Conservation (phyloP, 1,140 invertebrate species). For the Psilanteris sp. region DNA sequence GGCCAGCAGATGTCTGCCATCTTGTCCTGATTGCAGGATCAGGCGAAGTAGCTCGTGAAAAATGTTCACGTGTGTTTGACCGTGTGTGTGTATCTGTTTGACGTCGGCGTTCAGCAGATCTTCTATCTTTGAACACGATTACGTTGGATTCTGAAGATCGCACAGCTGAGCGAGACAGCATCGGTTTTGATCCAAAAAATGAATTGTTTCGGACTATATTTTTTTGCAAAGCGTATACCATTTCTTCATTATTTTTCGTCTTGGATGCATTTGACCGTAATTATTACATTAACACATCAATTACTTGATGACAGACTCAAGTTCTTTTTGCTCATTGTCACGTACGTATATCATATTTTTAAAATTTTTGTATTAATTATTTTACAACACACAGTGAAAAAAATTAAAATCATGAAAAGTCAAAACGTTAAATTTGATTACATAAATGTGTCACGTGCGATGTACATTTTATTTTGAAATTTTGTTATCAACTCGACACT, state of each 20-base stretch:
- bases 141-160: slow-evolving; percentile 44
- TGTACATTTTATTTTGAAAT: no score
- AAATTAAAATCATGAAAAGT: no score
- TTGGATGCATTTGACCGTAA: no score
- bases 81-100: slow-evolving; percentile 10
- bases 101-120: slow-evolving; percentile 24
- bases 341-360: no score
- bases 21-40: slow-evolving; percentile 61
- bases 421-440: no score
- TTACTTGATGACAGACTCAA: slow-evolving; percentile 12
- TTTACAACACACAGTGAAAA: no score
- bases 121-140: slow-evolving; percentile 50
- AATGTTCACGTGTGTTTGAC: slow-evolving; percentile 26
- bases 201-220: slow-evolving; percentile 29
- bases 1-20: slow-evolving; percentile 60
- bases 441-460: no score
- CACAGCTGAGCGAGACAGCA: slow-evolving; percentile 32
- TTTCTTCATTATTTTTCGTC: slow-evolving; percentile 20
- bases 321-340: no score
- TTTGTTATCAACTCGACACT: no score
- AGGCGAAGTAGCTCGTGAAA: slow-evolving; percentile 53
- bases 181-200: slow-evolving; percentile 23
- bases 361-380: no score
- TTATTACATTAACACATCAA: no score
- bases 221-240: slow-evolving; percentile 1